Percentiles rank a stretch among this genome's conserved stretches.
Conservation (phyloP, 2,888 invertebrate genomes). For the Nezara viridula region DNA sequence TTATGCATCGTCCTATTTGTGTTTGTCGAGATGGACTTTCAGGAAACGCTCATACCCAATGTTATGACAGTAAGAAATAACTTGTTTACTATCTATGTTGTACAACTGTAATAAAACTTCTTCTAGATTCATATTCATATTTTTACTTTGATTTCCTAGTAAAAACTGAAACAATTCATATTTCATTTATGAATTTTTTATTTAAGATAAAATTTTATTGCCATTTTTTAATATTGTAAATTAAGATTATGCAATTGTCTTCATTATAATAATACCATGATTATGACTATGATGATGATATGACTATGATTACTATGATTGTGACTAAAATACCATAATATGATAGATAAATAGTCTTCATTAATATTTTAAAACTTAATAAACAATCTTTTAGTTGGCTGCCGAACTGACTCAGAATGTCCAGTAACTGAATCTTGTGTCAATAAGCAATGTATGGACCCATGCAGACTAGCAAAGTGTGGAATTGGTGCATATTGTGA, state of each 20-base stretch:
- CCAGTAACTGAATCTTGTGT: slow-evolving; percentile 85
- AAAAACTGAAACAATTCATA: background rate
- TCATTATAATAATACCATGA: no score
- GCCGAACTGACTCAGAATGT: slow-evolving; percentile 88
- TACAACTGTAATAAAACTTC: background rate
- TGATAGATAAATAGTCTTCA: no score
- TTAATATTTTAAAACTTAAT: background rate
- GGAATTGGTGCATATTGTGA: slow-evolving; percentile 84
- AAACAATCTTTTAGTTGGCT: slow-evolving; percentile 77
- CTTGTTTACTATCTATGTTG: background rate
- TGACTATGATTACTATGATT: no score
- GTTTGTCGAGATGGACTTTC: slow-evolving; percentile 86
- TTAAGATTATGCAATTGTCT: no score
- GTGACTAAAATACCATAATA: no score
- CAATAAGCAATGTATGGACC: slow-evolving; percentile 84
- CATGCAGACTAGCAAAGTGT: slow-evolving; percentile 85
- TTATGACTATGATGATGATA: no score
- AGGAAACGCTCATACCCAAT: slow-evolving; percentile 85
- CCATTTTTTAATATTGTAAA: background rate
- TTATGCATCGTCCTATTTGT: slow-evolving; percentile 85
- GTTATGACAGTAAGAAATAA: slow-evolving; percentile 78
- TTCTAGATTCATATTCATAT: background rate
- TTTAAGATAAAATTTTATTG: background rate
- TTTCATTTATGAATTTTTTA: background rate
- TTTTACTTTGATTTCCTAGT: background rate